Evolutionary conservation across 2,888 invertebrate genomes (phyloP).

Genomic region (Ophion obscuratus): DNA sequence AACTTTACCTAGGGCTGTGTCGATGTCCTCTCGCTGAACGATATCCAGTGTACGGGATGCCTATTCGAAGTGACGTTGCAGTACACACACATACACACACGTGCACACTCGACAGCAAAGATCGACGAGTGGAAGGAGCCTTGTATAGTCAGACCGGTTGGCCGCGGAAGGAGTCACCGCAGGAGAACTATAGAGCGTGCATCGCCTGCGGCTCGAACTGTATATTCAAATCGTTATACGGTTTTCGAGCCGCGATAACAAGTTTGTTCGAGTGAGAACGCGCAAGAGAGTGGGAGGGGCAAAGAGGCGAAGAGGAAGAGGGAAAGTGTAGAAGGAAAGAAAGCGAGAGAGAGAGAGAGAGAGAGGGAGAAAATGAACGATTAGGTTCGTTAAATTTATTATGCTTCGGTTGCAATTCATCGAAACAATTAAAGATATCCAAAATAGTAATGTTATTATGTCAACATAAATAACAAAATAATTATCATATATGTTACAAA

Average conservation of each 20-base stretch:
- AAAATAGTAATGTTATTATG: too few relatives aligned
- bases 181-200: background rate
- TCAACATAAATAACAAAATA: too few relatives aligned
- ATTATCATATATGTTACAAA: too few relatives aligned
- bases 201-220: constrained; percentile 32
- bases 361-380: too few relatives aligned
- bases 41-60: background rate
- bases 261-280: constrained; percentile 37
- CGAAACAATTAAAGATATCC: too few relatives aligned
- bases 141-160: constrained; percentile 3
- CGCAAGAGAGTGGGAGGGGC: background rate
- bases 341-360: background rate
- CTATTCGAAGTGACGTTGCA: background rate
- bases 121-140: constrained; percentile 18
- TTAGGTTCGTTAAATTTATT: too few relatives aligned
- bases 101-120: constrained; percentile 22
- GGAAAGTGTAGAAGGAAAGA: constrained; percentile 6
- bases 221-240: constrained; percentile 48
- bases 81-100: background rate
- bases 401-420: too few relatives aligned
- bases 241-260: constrained; percentile 48
- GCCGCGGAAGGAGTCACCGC: constrained; percentile 30
- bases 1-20: constrained; percentile 30
- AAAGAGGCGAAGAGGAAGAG: background rate
- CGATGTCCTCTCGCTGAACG: background rate